Percentiles rank a stretch among this genome's conserved stretches.
These are phyloP conservation scores for Pagetopsis macropterus DNA, from an alignment of 2,797 vertebrate species.

Conservation along the genomic window DNA sequence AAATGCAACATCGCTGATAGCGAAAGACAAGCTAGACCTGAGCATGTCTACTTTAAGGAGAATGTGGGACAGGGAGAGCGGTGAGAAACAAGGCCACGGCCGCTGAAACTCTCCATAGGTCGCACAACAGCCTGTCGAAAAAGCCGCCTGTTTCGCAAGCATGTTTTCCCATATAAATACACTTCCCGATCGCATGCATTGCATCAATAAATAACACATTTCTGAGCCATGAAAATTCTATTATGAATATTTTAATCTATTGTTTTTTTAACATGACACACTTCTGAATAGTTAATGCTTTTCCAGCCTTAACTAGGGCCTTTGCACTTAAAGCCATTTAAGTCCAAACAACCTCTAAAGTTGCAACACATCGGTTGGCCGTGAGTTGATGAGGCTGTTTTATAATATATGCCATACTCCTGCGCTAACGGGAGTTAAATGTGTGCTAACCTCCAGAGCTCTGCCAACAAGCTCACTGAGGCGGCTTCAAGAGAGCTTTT, in stretches of 20 bases:
- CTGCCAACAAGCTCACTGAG: background rate
- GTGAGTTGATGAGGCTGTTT: background rate
- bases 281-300: slow-evolving; percentile 70
- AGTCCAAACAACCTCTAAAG: slow-evolving; percentile 47
- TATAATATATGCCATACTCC: background rate
- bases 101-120: slow-evolving; percentile 3
- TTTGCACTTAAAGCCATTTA: slow-evolving; percentile 45
- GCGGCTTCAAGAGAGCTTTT: background rate
- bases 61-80: slow-evolving; percentile 22
- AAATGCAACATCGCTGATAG: slow-evolving; percentile 23
- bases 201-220: slow-evolving; percentile 75
- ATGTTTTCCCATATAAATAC: slow-evolving; percentile 38
- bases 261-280: slow-evolving; percentile 63
- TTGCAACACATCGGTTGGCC: slow-evolving; percentile 40
- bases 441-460: background rate
- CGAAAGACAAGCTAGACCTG: background rate
- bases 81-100: slow-evolving; percentile 23
- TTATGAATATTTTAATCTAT: slow-evolving; percentile 77
- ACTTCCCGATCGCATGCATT: slow-evolving; percentile 43
- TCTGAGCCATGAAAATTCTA: slow-evolving; percentile 57
- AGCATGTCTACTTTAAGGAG: slow-evolving; percentile 10
- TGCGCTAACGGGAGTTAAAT: no score
- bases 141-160: slow-evolving; percentile 30
- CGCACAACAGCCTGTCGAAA: slow-evolving; percentile 3
- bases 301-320: slow-evolving; percentile 32